These are phyloP conservation scores for Koerneria pararmatus DNA, from an alignment of 2,888 invertebrate genomes.

Conservation along the genomic window DNA sequence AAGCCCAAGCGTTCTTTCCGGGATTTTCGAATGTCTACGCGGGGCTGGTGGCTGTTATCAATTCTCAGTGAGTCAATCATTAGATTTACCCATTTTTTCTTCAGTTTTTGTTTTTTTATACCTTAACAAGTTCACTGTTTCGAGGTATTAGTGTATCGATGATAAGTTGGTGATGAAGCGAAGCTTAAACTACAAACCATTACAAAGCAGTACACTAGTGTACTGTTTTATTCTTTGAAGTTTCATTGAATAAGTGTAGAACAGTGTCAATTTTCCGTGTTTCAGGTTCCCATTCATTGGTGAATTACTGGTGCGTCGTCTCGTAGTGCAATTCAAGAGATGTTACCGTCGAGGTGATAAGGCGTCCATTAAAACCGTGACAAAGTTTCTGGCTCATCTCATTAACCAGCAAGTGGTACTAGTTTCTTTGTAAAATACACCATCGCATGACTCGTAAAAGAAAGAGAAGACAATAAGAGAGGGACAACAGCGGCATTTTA, in stretches of 20 bases:
- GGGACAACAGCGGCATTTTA: too few relatives aligned
- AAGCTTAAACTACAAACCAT: too few relatives aligned
- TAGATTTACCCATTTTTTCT: constrained; percentile 5
- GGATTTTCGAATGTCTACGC: constrained; percentile 97
- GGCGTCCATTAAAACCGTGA: constrained; percentile 80
- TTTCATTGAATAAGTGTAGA: too few relatives aligned
- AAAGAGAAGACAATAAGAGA: too few relatives aligned
- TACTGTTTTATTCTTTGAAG: too few relatives aligned
- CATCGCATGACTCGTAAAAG: too few relatives aligned
- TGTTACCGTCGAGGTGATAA: constrained; percentile 79
- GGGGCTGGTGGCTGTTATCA: constrained; percentile 87
- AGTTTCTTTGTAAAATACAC: constrained; percentile 21
- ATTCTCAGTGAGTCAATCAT: constrained; percentile 70
- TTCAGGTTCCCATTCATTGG: constrained; percentile 85
- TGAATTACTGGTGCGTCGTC: constrained; percentile 76
- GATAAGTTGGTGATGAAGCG: too few relatives aligned
- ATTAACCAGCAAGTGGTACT: constrained; percentile 87
- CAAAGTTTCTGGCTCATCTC: constrained; percentile 89
- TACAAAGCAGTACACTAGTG: too few relatives aligned
- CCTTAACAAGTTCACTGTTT: too few relatives aligned
- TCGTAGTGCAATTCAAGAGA: constrained; percentile 88
- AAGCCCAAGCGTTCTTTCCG: constrained; percentile 93
- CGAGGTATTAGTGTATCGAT: too few relatives aligned
- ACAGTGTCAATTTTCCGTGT: constrained; percentile 49
- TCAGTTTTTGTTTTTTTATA: too few relatives aligned